These are phyloP conservation scores for Tipula lateralis DNA, from an alignment of 2,888 invertebrate genomes.

Conservation along the genomic window DNA sequence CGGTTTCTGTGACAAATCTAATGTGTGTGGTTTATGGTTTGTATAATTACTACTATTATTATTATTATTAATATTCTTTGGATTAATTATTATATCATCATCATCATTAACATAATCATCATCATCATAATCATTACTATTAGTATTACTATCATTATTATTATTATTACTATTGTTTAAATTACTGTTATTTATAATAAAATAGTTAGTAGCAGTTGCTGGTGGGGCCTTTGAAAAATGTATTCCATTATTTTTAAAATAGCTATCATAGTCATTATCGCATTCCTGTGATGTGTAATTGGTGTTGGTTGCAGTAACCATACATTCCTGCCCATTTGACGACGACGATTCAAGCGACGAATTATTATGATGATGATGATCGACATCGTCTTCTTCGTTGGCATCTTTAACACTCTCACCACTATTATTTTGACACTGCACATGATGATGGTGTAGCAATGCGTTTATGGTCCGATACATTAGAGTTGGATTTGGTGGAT, in stretches of 20 bases:
- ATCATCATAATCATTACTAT: slow-evolving; percentile 41
- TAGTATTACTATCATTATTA: slow-evolving; percentile 35
- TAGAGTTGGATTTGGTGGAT: slow-evolving; percentile 44
- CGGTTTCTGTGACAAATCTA: slow-evolving; percentile 32
- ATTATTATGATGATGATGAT: neutral
- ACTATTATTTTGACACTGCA: slow-evolving; percentile 13
- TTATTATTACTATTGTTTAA: slow-evolving; percentile 37
- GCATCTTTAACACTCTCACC: neutral
- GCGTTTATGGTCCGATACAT: slow-evolving; percentile 46
- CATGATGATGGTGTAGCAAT: slow-evolving; percentile 38
- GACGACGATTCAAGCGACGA: neutral
- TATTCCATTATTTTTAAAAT: slow-evolving; percentile 33
- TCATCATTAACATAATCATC: slow-evolving; percentile 36
- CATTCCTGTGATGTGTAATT: slow-evolving; percentile 32
- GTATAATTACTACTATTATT: neutral
- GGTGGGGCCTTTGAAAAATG: slow-evolving; percentile 32
- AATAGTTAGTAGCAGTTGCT: slow-evolving; percentile 27
- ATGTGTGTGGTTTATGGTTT: slow-evolving; percentile 31
- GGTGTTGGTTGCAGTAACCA: slow-evolving; percentile 36
- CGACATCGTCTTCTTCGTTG: neutral
- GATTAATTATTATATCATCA: slow-evolving; percentile 24
- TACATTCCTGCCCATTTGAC: neutral
- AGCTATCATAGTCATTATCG: slow-evolving; percentile 32
- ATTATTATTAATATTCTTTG: slow-evolving; percentile 25
- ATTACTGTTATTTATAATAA: slow-evolving; percentile 3